Conservation (phyloP, 2,888 invertebrate species). For the Lacanobia wlatinum region DNA sequence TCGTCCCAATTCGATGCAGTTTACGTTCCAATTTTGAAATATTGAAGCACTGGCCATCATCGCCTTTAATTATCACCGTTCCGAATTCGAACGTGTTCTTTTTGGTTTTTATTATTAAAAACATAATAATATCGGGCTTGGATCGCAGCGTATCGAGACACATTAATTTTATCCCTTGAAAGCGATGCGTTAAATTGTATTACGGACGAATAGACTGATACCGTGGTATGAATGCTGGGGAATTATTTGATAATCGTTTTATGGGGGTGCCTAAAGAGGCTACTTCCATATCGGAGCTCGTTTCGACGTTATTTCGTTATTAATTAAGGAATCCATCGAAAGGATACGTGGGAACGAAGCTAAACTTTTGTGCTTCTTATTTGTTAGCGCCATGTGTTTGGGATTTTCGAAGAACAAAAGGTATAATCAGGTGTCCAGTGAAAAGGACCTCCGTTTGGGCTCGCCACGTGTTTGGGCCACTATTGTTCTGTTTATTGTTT, state of each 20-base stretch:
- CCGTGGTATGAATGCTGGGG: constrained; percentile 78
- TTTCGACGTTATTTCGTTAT: constrained; percentile 82
- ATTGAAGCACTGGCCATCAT: constrained; percentile 59
- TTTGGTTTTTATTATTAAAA: constrained; percentile 69
- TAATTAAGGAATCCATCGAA: constrained; percentile 84
- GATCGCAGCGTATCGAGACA: constrained; percentile 74
- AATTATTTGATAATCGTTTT: constrained; percentile 89
- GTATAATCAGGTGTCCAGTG: constrained; percentile 79
- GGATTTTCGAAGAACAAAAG: constrained; percentile 82
- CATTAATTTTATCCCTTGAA: constrained; percentile 75
- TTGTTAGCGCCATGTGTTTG: constrained; percentile 81
- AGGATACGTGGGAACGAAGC: constrained; percentile 87
- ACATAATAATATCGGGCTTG: constrained; percentile 72
- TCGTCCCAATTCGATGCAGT: constrained; percentile 61
- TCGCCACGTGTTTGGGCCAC: constrained; percentile 82
- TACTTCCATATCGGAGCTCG: constrained; percentile 85
- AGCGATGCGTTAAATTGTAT: constrained; percentile 86
- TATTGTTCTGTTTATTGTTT: constrained; percentile 80
- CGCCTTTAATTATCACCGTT: constrained; percentile 68
- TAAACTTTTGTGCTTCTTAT: constrained; percentile 72
- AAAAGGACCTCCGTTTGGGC: constrained; percentile 69
- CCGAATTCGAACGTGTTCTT: constrained; percentile 70
- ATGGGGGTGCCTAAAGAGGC: constrained; percentile 85
- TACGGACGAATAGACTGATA: constrained; percentile 81
- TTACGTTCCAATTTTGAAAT: constrained; percentile 65